These are phyloP conservation scores for Loripinus fragilis DNA, from an alignment of 2,888 invertebrate genomes.

Conservation along the genomic window DNA sequence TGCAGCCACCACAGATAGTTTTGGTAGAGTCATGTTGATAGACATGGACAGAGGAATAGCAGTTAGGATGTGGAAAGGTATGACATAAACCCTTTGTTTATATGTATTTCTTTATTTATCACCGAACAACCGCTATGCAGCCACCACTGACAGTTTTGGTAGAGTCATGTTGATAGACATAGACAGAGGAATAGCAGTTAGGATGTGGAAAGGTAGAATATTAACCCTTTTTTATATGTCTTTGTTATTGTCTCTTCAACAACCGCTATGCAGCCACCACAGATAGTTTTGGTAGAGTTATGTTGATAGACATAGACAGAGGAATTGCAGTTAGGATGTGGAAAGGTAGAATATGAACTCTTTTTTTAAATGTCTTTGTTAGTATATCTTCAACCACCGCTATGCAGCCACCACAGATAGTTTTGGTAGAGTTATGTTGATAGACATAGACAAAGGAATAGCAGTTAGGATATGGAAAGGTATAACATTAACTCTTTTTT, in stretches of 20 bases:
- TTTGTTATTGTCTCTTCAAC: conserved; percentile 95
- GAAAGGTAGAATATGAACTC: too few relatives aligned
- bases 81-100: too few relatives aligned
- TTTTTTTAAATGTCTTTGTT: too few relatives aligned
- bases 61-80: conserved; percentile 94
- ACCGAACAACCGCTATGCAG: conserved; percentile 91
- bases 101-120: too few relatives aligned
- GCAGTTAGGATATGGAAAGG: conserved; percentile 95
- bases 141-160: conserved; percentile 93
- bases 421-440: conserved; percentile 93
- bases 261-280: conserved; percentile 90
- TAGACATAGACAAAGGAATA: conserved; percentile 93
- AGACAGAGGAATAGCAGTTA: too few relatives aligned
- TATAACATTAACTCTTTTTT: conserved; percentile 45
- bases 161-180: too few relatives aligned
- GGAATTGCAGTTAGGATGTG: too few relatives aligned
- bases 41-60: conserved; percentile 92
- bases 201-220: too few relatives aligned
- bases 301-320: too few relatives aligned
- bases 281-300: too few relatives aligned
- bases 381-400: too few relatives aligned
- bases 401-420: conserved; percentile 93
- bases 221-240: too few relatives aligned
- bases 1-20: conserved; percentile 92
- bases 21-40: conserved; percentile 94